Percentiles rank a stretch among this genome's conserved stretches.
phyloP scores from a whole-genome alignment of 2,113 vertebrate species.

The Noctilio leporinus region DNA sequence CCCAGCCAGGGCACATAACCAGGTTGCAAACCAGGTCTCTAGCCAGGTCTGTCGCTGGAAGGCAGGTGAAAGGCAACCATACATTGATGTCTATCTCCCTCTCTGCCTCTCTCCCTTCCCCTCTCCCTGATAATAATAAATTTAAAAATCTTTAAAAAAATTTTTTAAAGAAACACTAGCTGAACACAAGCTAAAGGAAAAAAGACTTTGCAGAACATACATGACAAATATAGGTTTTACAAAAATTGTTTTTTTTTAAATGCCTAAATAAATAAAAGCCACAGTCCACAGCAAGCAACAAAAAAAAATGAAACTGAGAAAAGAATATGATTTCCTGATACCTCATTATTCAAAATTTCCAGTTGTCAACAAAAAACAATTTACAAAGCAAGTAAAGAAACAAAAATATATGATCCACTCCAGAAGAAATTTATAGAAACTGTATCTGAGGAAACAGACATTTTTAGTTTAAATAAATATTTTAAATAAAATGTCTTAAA shows the following conservation, averaged over 20 bases:
- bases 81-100: too few species aligned
- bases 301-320: not conserved
- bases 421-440: not conserved
- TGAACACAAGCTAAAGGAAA: not conserved
- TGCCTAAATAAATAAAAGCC: not conserved
- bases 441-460: not conserved
- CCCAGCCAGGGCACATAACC: too few species aligned
- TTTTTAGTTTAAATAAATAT: not conserved
- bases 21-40: too few species aligned
- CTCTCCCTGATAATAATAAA: too few species aligned
- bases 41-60: too few species aligned
- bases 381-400: not conserved
- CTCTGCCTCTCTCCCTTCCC: too few species aligned
- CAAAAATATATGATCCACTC: not conserved
- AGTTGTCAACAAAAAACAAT: not conserved
- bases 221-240: not conserved
- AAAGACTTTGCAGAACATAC: not conserved
- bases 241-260: not conserved
- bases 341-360: not conserved
- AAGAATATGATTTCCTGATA: not conserved
- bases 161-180: too few species aligned
- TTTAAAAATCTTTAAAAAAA: too few species aligned
- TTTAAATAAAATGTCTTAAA: not conserved
- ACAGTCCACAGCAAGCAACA: not conserved
- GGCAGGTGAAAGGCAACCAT: too few species aligned